Conservation (phyloP, 2,888 invertebrate species). For the Leptarthrus brevirostris region DNA sequence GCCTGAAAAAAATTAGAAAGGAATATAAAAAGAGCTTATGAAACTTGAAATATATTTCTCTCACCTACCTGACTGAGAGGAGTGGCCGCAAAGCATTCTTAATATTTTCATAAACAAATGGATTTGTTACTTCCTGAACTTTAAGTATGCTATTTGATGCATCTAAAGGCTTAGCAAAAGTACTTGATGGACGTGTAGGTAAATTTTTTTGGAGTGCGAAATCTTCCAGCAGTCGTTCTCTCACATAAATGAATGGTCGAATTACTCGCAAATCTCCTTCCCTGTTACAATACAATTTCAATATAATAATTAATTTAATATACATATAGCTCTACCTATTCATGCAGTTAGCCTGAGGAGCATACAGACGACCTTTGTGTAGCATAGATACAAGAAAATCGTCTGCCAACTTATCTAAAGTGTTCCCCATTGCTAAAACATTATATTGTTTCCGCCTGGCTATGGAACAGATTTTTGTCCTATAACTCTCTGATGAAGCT, state of each 20-base stretch:
- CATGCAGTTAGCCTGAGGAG: slow-evolving; percentile 84
- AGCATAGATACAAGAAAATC: slow-evolving; percentile 85
- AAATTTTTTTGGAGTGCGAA: slow-evolving; percentile 55
- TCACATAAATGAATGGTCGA: slow-evolving; percentile 87
- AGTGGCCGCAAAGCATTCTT: slow-evolving; percentile 55
- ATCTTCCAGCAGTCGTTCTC: slow-evolving; percentile 71
- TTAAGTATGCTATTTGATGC: slow-evolving; percentile 55
- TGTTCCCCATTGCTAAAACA: slow-evolving; percentile 88
- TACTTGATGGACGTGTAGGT: slow-evolving; percentile 55
- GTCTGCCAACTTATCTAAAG: slow-evolving; percentile 85
- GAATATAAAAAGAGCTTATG: neutral
- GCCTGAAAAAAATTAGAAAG: slow-evolving; percentile 36
- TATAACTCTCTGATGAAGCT: slow-evolving; percentile 68
- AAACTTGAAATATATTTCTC: neutral
- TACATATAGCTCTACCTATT: slow-evolving; percentile 77
- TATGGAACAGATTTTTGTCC: slow-evolving; percentile 75
- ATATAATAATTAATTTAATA: slow-evolving; percentile 6
- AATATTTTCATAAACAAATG: slow-evolving; percentile 56
- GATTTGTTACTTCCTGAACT: slow-evolving; percentile 56
- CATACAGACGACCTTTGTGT: slow-evolving; percentile 81
- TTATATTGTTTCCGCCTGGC: slow-evolving; percentile 84
- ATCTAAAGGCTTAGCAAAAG: slow-evolving; percentile 52
- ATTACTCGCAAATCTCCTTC: slow-evolving; percentile 85
- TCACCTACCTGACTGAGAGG: slow-evolving; percentile 53
- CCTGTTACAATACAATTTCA: slow-evolving; percentile 61